Base-by-base conservation (phyloP, 1,140 invertebrate genomes). In the Lucilia cuprina region DNA sequence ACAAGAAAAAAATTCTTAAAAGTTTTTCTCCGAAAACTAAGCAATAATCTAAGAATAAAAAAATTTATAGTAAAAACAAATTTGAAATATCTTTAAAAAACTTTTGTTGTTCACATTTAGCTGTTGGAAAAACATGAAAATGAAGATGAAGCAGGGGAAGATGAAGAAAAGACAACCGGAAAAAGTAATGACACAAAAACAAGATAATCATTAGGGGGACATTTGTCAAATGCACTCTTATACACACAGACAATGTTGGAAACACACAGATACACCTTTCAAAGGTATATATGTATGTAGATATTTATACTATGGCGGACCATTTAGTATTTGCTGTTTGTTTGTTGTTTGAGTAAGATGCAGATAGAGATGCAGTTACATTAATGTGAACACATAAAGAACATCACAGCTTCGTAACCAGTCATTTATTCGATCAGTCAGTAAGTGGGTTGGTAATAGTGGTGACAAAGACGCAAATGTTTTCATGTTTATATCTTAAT, bases 141-240 rank as follows among this genome's bases (percentile, higher is more conserved):
- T n/a, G n/a, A 60, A 60, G 13, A 60, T 17, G n/a, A 60, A 60
- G 55, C 13, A 75, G 34, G 0, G 30, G 1, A 78, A 14, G 8
- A 41, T 30, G 30, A 35, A 17, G 19, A 14, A 55, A 13, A 55
- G 13, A 55, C 50, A 55, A 78, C 75, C 30, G 75, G 75, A 35
- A 41, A 78, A 35, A 10, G 41, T 41, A 14, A 78, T 41, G 41
- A 34, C 41, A 78, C 21, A 35, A 35, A 78, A 78, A 78, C 21
- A 47, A 78, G 9, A 41, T 35, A 78, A 35, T 78, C n/a, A 35
- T 78, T 41, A 78, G n/a, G 41, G 75, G 30, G 75, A 78, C 30
- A 78, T 78, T 41, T 70, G 65, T 70, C 65, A 70, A 70, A 21
- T 19, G 65, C 65, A 70, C 65, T 70, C 19, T 5, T 21, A 70